Evolutionary conservation across 2,888 invertebrate genomes (phyloP), one percentile per base, ranked within the genome.

Genomic region (Microctonus hyperodae): DNA sequence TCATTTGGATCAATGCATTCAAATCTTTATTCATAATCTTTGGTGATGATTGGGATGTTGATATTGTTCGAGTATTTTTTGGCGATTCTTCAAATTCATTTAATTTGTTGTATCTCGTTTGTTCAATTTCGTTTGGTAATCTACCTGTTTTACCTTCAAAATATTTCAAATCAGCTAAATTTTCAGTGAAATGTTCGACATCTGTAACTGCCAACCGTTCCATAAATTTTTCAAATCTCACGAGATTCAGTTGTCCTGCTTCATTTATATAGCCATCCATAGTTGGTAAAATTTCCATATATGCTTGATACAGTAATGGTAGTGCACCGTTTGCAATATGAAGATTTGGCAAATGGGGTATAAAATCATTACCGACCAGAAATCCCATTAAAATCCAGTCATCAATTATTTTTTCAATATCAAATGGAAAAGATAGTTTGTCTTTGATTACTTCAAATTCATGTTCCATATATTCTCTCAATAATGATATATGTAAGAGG

Each of bases 321-420:
- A 98, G 85, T 13, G 96, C 96, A 78, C 96, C 95, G 78, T 93
- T 92, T 74, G 90, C 90, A 73, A 99, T 98, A 83, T 98, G 96
- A 83, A 99, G 88, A 84, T 96, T 92, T 2, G 98, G 98, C 72
- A 98, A 87, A 86, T 97, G 91, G 0, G 98, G 98, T 77, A 99
- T 94, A 84, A 99, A 99, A 85, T 99, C 98, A 81, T 99, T 99
- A 71, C 98, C 98, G 11, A 98, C 95, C 25, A 98, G 85, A 83
- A 98, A 98, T 0, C 97, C 96, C 96, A 98, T 96, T 20, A 98
- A 84, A 31, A 98, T 92, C 98, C 98, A 99, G 83, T 99, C 98
- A 81, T 99, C 98, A 28, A 98, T 95, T 63, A 99, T 89, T 72
- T 91, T 91, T 80, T 98, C 96, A 74, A 97, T 87, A 82, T 97